These are phyloP conservation scores for Scatophagus argus DNA, from an alignment of 2,113 vertebrate genomes.

Conservation along the genomic window DNA sequence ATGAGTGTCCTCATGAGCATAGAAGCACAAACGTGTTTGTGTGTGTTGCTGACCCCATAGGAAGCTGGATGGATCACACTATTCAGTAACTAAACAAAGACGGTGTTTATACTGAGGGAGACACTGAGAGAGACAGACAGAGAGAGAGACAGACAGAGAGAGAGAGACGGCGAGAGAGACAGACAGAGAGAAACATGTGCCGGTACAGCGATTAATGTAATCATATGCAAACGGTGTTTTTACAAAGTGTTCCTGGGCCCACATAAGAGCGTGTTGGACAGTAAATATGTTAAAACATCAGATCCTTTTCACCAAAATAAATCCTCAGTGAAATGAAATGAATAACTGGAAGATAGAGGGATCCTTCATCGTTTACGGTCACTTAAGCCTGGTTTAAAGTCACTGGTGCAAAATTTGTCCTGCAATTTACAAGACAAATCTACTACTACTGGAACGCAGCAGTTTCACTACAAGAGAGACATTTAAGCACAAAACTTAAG, in stretches of 20 bases:
- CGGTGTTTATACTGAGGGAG: background rate
- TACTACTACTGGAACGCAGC: no score
- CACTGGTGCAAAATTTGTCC: no score
- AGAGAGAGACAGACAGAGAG: background rate
- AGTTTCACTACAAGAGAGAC: no score
- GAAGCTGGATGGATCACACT: slow-evolving; percentile 33
- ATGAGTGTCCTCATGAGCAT: background rate
- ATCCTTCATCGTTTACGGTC: background rate
- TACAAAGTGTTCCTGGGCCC: no score
- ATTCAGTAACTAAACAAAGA: slow-evolving; percentile 24
- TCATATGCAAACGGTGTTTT: no score
- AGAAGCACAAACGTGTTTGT: slow-evolving; percentile 11
- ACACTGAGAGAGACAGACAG: background rate
- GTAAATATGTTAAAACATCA: no score
- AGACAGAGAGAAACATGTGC: background rate
- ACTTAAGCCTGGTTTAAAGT: no score
- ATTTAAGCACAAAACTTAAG: no score
- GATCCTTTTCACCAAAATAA: background rate
- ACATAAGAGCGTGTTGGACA: no score
- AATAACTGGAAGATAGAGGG: background rate
- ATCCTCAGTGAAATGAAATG: background rate
- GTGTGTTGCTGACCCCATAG: slow-evolving; percentile 30
- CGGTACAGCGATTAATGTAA: background rate
- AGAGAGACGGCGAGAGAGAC: background rate
- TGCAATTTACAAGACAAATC: no score